Base-by-base conservation (phyloP, 2,888 invertebrate genomes). In the Zaprionus obscuricornis region DNA sequence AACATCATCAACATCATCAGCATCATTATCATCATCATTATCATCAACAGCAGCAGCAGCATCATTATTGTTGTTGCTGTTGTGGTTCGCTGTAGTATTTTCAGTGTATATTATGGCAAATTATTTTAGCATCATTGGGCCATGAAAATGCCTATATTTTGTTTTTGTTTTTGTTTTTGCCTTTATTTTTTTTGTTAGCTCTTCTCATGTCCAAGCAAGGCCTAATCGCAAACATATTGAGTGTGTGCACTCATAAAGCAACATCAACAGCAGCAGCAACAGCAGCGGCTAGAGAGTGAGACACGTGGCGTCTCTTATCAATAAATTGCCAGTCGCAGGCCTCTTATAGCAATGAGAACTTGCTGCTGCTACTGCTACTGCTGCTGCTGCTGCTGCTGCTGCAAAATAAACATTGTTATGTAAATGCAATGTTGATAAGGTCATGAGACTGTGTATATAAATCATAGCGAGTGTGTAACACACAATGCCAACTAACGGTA, bases 191-290 rank as follows among this genome's bases (percentile, higher is more conserved):
- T 46, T 8, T 29, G 29, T 11, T 5, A 16, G 37, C 54, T n/a
- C n/a, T n/a, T n/a, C n/a, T n/a, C n/a, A 52, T 66, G 68, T 58
- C 66, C 65, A 55, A 37, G 59, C 57, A 59, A 37, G n/a, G n/a
- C 66, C 64, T 69, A 72, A 69, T 72, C 72, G 51, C 66, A 74
- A 79, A 59, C 77, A 76, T 76, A 79, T 79, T 79, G 79, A 74
- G 43, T 66, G 49, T 39, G 59, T 54, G 16, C 16, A 45, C 17
- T 37, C 20, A 36, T 36, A 26, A 26, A 3, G 20, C 5, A 14
- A 16, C 10, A 36, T 4, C 24, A 13, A 5, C n/a, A 24, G 22
- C 27, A 18, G 14, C 3, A 37, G 29, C 14, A 13, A 17, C 22
- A 1, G 24, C 11, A 22, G 27, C n/a, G 17, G 43, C 22, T 34